Base-by-base conservation (phyloP, 2,113 vertebrate genomes). In the Hemiscyllium ocellatum region DNA sequence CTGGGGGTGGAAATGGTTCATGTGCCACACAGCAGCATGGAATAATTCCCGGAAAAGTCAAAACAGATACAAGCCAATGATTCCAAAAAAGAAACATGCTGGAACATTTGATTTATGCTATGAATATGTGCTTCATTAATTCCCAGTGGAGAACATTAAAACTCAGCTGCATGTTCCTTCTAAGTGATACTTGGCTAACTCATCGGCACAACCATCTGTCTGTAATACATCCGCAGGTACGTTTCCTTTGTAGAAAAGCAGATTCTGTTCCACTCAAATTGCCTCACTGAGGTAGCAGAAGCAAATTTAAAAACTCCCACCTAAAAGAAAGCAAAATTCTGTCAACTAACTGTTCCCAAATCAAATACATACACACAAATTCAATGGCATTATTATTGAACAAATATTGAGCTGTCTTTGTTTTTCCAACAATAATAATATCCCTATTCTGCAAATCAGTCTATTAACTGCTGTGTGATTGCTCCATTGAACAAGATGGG, bases 171-270 rank as follows among this genome's bases (percentile, higher is more conserved):
- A 95, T 52, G 94, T 95, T 70, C 7, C 94, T 95, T 76, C 94
- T 72, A 70, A 95, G 94, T 76, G 94, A 95, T 95, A 95, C 94
- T 95, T 95, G 94, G 94, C 94, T 72, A 95, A 76, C 69, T 95
- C 94, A 95, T 95, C 68, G 50, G 94, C 68, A 72, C 24, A 47
- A 50, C 94, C 94, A 95, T 95, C 94, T 95, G 94, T 95, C 68
- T 76, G 47, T 33, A 26, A 72, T 52, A 95, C 69, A 72, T 76
- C 47, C 24, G 47, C 94, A 95, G 94, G 94, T 95, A 95, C 29
- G 15, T 95, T 95, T 47, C 72, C 70, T 95, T 13, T 52, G 66
- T 7, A 95, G 22, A 13, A 83, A 15, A 47, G 7, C 68, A 95
- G 70, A 72, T 95, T 50, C 42, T 24, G 10, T 95, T 42, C 24